phyloP scores from a whole-genome alignment of 2,113 vertebrate genomes.

The Coptodon bakossiorum region DNA sequence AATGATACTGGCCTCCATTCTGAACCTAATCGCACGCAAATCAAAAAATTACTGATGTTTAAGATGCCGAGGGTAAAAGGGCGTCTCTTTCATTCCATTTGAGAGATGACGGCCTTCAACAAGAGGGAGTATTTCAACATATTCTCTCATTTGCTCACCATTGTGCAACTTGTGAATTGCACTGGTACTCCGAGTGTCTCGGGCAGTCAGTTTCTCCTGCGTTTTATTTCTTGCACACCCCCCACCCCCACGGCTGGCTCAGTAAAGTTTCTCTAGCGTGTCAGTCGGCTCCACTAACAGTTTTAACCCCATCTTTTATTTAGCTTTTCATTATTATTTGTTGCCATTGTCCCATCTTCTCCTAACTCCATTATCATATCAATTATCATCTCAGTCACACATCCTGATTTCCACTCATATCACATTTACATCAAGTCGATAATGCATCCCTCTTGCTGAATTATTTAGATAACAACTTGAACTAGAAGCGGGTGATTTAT shows the following conservation, averaged over 20 bases:
- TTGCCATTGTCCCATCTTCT: constrained; percentile 62
- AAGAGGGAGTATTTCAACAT: background rate
- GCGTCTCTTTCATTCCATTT: constrained; percentile 3
- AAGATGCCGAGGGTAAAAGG: constrained; percentile 33
- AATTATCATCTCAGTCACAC: constrained; percentile 73
- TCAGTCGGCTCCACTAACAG: constrained; percentile 55
- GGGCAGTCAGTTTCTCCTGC: background rate
- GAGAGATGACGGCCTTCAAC: constrained; percentile 6
- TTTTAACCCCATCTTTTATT: constrained; percentile 73
- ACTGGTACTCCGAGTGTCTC: background rate
- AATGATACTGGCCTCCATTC: constrained; percentile 53
- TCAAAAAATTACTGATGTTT: constrained; percentile 41
- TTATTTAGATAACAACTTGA: constrained; percentile 74
- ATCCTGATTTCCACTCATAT: constrained; percentile 68
- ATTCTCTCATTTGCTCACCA: background rate
- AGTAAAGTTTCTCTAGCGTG: background rate
- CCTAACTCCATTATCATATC: constrained; percentile 71
- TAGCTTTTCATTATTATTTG: constrained; percentile 69
- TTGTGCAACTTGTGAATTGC: background rate
- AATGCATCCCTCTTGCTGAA: constrained; percentile 68
- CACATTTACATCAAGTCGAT: constrained; percentile 71
- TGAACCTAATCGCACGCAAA: constrained; percentile 51
- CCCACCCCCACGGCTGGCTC: background rate
- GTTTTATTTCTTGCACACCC: background rate
- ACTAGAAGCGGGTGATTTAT: constrained; percentile 67